Evolutionary conservation across 2,888 invertebrate species (phyloP), one percentile per base, ranked within the genome.

Genomic region (Bruchidius siliquastri): DNA sequence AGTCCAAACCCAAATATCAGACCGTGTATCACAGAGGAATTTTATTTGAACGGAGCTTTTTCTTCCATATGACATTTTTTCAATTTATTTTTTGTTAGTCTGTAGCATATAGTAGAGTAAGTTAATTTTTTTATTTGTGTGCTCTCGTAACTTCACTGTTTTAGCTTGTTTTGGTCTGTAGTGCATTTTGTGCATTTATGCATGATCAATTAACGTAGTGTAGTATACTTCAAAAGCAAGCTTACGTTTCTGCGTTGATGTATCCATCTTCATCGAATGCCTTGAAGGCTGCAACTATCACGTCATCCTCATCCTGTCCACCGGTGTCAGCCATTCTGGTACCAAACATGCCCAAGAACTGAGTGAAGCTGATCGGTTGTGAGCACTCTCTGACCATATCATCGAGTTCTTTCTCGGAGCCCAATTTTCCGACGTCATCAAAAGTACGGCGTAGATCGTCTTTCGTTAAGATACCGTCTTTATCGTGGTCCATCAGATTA

Each of bases 401-500:
- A 20, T 68, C 68, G 0, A 68, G 22, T 13, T 68, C 68, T 22
- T 68, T 68, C 22, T 68, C 68, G 68, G 21, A 21, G 10, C 21
- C 21, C 21, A 68, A 13, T 68, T 68, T 68, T 3, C 68, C 68
- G 6, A 68, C 68, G 18, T 68, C 68, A 20, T 68, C 68, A 21
- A 68, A 68, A 21, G 68, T 68, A 13, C 21, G 21, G 8, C 68
- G 21, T 8, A 68, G 68, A 68, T 68, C 68, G 21, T 21, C 21
- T 22, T 68, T 68, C 6, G 68, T 68, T 21, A 68, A 10, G 3
- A 68, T 68, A 21, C 68, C 68, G 20, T 68, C 68, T 22, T 68
- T 68, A 21, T 68, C 68, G 68, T 68, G 68, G 68, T 68, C 68
- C 68, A 68, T 68, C 68, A 68, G 68, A 10, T 68, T 21, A 21